These are phyloP conservation scores for Meandrusa payeni DNA, from an alignment of 2,888 invertebrate species.

Conservation along the genomic window DNA sequence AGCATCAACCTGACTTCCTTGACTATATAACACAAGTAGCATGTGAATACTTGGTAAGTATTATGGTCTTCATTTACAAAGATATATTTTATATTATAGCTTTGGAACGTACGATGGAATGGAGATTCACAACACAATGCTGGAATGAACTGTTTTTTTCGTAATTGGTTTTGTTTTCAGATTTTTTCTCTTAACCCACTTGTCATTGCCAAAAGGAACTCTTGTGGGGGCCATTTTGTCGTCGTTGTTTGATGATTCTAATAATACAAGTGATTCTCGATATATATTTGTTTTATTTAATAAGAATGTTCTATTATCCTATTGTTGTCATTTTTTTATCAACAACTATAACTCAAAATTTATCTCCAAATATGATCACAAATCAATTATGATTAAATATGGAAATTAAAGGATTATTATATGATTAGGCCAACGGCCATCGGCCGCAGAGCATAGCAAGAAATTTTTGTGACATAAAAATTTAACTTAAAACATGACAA, in stretches of 20 bases:
- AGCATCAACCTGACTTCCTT: background rate
- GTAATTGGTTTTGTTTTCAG: constrained; percentile 19
- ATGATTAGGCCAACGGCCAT: no score
- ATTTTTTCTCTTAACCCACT: constrained; percentile 3
- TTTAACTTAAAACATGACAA: no score
- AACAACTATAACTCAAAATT: no score
- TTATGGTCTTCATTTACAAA: constrained; percentile 2
- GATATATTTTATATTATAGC: constrained; percentile 11
- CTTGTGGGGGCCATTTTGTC: constrained; percentile 1
- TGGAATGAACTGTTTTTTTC: constrained; percentile 4
- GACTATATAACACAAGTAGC: background rate
- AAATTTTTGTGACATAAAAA: no score
- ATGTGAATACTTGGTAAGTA: constrained; percentile 10
- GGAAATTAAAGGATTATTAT: no score
- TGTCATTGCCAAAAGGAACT: constrained; percentile 4
- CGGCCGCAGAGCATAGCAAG: no score
- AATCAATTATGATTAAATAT: no score
- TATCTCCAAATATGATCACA: no score
- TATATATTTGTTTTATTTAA: constrained; percentile 9
- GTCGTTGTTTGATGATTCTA: constrained; percentile 11
- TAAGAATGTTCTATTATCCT: no score
- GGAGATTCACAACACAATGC: background rate
- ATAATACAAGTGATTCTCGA: constrained; percentile 15
- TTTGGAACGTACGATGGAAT: background rate
- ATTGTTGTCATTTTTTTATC: no score